phyloP scores from a whole-genome alignment of 2,888 invertebrate genomes.

The Leptopilina myrica region DNA sequence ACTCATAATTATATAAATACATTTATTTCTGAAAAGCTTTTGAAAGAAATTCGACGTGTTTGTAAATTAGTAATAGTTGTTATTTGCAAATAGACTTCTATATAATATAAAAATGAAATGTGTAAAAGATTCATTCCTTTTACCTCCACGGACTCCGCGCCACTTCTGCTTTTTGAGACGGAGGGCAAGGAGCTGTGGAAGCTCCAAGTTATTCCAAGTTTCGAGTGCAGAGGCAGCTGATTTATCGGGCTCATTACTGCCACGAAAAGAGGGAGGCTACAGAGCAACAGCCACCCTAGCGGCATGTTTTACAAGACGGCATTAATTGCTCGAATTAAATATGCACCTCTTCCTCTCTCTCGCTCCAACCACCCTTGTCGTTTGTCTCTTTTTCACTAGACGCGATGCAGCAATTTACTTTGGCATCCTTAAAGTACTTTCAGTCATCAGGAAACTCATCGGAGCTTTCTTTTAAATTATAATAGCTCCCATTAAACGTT shows the following conservation, averaged over 20 bases:
- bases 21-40: too few species aligned
- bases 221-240: constrained; percentile 75
- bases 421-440: constrained; percentile 72
- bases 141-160: not conserved
- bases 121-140: constrained; percentile 21
- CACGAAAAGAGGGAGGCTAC: constrained; percentile 65
- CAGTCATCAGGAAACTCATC: constrained; percentile 67
- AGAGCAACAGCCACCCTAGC: constrained; percentile 71
- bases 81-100: not conserved
- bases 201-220: constrained; percentile 74
- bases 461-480: constrained; percentile 50
- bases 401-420: constrained; percentile 72
- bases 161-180: constrained; percentile 23
- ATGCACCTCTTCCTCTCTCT: constrained; percentile 69
- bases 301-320: constrained; percentile 77
- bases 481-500: constrained; percentile 29
- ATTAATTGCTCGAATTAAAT: constrained; percentile 77
- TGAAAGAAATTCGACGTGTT: not conserved
- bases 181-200: constrained; percentile 40
- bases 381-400: constrained; percentile 56
- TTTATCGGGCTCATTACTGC: constrained; percentile 77
- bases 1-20: too few species aligned
- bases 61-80: not conserved
- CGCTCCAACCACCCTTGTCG: constrained; percentile 44
- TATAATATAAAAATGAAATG: constrained; percentile 10